phyloP scores from a whole-genome alignment of 2,113 vertebrate genomes.

The Limnothrissa miodon region DNA sequence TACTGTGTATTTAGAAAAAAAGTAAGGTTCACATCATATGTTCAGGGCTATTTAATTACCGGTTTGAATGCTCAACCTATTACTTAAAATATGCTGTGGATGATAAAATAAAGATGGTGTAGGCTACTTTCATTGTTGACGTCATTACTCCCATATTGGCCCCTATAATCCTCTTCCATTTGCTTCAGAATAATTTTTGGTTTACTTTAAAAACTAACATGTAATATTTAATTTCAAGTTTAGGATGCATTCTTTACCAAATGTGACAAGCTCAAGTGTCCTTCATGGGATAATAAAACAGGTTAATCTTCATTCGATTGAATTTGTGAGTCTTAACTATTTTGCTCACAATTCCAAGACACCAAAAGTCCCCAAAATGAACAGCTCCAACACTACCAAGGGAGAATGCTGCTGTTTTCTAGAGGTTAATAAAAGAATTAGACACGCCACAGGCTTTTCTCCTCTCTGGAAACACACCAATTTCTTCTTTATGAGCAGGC shows the following conservation, averaged over 20 bases:
- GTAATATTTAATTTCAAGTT: not conserved
- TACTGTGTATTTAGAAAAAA: not conserved
- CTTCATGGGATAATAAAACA: constrained; percentile 16
- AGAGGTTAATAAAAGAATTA: constrained; percentile 59
- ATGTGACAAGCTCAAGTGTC: not conserved
- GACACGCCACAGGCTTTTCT: constrained; percentile 50
- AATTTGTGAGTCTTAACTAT: constrained; percentile 6
- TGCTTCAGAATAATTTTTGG: not conserved
- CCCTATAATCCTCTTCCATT: not conserved
- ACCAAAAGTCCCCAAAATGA: constrained; percentile 33
- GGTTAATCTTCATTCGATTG: constrained; percentile 25
- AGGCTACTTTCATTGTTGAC: not conserved
- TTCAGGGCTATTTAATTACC: constrained; percentile 5
- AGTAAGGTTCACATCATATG: not conserved
- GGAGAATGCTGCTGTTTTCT: constrained; percentile 55
- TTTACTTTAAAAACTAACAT: not conserved
- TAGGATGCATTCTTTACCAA: not conserved
- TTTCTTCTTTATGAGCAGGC: constrained; percentile 63
- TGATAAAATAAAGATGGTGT: constrained; percentile 5
- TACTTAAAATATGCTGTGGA: not conserved
- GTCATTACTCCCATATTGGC: not conserved
- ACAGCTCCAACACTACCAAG: constrained; percentile 47
- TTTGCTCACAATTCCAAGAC: constrained; percentile 27
- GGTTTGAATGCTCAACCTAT: not conserved
- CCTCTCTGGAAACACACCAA: constrained; percentile 56